A percentile compares a stretch with the other conserved stretches of the same genome.
Evolutionary conservation across 2,113 vertebrate genomes (phyloP).

Genomic region (Ailuropoda melanoleuca): DNA sequence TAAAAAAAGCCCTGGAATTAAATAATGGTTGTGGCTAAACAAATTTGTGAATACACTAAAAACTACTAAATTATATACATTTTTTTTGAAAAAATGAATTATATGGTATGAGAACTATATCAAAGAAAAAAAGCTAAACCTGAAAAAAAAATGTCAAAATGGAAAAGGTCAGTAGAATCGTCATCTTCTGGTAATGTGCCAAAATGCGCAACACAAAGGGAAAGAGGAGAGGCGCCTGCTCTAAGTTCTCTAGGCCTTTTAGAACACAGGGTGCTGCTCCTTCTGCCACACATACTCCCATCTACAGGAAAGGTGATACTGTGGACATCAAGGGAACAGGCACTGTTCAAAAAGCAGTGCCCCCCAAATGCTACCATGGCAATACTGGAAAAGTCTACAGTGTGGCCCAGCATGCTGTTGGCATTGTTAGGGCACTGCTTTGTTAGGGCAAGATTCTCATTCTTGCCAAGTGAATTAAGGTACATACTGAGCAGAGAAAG

Average conservation of each 20-base stretch:
- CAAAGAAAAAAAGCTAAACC: background rate
- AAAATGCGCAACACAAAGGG: background rate
- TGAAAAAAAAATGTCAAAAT: background rate
- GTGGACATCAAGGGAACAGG: background rate
- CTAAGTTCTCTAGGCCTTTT: background rate
- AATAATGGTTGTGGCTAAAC: background rate
- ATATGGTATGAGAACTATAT: background rate
- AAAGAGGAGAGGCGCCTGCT: background rate
- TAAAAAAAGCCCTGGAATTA: background rate
- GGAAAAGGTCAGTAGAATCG: background rate
- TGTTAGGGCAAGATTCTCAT: background rate
- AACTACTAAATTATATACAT: background rate
- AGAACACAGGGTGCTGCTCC: background rate
- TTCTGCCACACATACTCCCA: background rate
- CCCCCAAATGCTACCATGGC: background rate
- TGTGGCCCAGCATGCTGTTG: background rate
- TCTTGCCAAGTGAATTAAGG: background rate
- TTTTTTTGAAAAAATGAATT: background rate
- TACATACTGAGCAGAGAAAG: background rate
- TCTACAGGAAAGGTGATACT: background rate
- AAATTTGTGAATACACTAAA: background rate
- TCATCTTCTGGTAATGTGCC: background rate
- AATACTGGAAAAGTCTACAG: background rate
- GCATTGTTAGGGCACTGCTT: background rate
- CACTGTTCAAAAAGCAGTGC: background rate